Percentiles rank a stretch among this genome's conserved stretches.
Evolutionary conservation across 2,113 vertebrate genomes (phyloP).

Genomic region (Gymnobelideus leadbeateri): DNA sequence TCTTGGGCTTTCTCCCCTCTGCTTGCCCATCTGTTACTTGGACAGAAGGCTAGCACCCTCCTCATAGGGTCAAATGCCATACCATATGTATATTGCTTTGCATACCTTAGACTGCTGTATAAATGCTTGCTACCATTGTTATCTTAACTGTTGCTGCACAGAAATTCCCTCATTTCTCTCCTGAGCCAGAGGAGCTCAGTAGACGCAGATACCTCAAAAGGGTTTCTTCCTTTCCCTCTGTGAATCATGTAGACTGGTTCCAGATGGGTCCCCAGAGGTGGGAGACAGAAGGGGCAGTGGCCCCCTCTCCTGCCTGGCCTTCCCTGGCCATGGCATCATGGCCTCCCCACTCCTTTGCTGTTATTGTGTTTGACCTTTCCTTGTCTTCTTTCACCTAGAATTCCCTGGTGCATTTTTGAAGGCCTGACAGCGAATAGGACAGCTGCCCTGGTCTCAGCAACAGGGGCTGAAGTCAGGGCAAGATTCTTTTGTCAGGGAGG

Average conservation of each 20-base stretch:
- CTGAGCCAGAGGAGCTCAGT: background rate
- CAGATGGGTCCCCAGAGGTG: background rate
- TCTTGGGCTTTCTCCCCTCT: background rate
- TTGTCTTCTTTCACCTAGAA: background rate
- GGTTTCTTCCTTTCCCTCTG: background rate
- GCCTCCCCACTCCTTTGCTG: background rate
- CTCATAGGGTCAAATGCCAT: background rate
- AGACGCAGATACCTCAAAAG: background rate
- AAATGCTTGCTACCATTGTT: no score
- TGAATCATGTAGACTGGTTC: background rate
- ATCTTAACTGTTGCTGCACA: background rate
- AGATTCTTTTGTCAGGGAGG: background rate
- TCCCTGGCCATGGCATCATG: background rate
- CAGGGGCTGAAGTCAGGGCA: background rate
- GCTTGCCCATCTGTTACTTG: background rate
- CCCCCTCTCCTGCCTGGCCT: background rate
- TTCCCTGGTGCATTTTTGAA: background rate
- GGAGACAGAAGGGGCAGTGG: background rate
- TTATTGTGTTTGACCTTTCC: background rate
- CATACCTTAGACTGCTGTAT: no score
- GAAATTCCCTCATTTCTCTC: background rate
- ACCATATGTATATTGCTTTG: no score
- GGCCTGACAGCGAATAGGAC: background rate
- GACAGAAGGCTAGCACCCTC: background rate
- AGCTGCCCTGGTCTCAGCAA: background rate